Conservation (phyloP, 2,797 vertebrate species). For the Neosalanx taihuensis region DNA sequence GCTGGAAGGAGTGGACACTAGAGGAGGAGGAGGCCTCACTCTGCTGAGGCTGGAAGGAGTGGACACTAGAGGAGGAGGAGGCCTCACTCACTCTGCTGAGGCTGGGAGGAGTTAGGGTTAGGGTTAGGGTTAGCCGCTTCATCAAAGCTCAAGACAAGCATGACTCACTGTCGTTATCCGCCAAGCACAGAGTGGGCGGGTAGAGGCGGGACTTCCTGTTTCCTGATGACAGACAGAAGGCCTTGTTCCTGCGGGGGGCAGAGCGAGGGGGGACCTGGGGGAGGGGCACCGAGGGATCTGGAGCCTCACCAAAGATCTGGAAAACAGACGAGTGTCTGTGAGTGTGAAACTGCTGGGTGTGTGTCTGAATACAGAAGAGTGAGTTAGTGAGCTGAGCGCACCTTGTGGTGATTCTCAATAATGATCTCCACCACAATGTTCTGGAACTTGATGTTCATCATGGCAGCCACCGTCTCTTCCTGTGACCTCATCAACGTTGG, state of each 20-base stretch:
- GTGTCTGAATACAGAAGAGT: neutral
- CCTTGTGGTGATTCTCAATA: conserved; percentile 96
- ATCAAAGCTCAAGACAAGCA: neutral
- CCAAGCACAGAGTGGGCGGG: conserved; percentile 83
- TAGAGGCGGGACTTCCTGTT: conserved; percentile 89
- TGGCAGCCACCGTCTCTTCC: conserved; percentile 97
- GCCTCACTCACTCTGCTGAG: too few species aligned
- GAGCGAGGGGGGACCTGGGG: conserved; percentile 83
- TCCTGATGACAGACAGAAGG: conserved; percentile 93
- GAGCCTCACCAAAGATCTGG: conserved; percentile 91
- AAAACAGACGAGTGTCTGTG: conserved; percentile 1
- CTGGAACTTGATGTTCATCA: conserved; percentile 99
- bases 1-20: too few species aligned
- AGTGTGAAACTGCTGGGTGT: conserved; percentile 4
- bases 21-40: too few species aligned
- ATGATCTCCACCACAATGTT: conserved; percentile 98
- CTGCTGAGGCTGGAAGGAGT: too few species aligned
- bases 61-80: too few species aligned
- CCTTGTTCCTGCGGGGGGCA: conserved; percentile 83
- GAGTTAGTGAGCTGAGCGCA: conserved; percentile 37
- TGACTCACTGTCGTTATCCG: conserved; percentile 94
- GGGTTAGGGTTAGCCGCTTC: too few species aligned
- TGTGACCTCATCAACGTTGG: conserved; percentile 97
- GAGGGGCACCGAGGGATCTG: conserved; percentile 89
- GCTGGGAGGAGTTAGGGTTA: too few species aligned